These are phyloP conservation scores for Chelonoidis abingdonii DNA, from an alignment of 2,113 vertebrate species.

Conservation along the genomic window DNA sequence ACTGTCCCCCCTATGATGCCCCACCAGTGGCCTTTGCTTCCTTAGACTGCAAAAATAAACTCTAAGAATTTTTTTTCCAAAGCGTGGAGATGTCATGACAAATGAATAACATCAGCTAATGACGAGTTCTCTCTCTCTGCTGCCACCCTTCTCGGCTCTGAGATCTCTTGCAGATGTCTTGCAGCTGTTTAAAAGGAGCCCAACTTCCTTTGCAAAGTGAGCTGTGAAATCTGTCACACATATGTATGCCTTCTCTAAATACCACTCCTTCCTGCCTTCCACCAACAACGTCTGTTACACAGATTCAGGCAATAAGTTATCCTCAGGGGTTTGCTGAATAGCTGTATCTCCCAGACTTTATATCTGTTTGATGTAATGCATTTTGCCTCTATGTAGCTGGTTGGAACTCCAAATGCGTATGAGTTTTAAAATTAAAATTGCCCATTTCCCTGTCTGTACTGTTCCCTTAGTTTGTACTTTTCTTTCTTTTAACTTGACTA, in stretches of 20 bases:
- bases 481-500: neutral
- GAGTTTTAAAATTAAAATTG: neutral
- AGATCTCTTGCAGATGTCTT: conserved; percentile 2
- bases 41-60: neutral
- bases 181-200: neutral
- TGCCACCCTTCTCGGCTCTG: neutral
- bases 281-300: neutral
- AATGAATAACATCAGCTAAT: neutral
- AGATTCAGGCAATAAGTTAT: neutral
- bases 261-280: neutral
- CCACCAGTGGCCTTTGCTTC: neutral
- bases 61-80: neutral
- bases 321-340: neutral
- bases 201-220: conserved; percentile 12
- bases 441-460: neutral
- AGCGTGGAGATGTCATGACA: neutral
- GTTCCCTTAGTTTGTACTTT: neutral
- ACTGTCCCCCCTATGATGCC: rapidly evolving
- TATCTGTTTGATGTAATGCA: rapidly evolving
- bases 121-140: neutral
- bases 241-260: neutral
- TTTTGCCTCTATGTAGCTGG: neutral
- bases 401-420: rapidly evolving
- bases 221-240: neutral
- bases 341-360: neutral